Evolutionary conservation across 2,797 vertebrate genomes (phyloP).

Genomic region (Sebastes hubbsi): DNA sequence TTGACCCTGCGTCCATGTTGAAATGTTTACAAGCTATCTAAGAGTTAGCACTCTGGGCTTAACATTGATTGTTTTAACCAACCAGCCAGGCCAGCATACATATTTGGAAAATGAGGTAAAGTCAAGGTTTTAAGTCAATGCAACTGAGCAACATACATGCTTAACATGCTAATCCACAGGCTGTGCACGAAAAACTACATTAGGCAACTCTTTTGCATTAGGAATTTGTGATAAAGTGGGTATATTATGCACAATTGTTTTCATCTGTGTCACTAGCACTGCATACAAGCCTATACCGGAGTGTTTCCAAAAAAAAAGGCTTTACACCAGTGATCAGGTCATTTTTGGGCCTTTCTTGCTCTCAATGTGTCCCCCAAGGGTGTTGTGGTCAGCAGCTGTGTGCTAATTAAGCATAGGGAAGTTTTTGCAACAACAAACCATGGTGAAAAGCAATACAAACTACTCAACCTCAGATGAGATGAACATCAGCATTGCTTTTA

Average conservation of each 20-base stretch:
- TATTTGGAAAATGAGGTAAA: background rate
- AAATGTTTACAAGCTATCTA: conserved; percentile 56
- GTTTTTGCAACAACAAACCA: conserved; percentile 1
- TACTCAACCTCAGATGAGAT: background rate
- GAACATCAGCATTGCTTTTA: background rate
- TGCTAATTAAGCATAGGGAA: background rate
- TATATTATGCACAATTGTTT: background rate
- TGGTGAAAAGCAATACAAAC: background rate
- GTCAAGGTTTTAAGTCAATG: background rate
- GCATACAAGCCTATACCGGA: background rate
- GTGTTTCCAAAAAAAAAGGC: background rate
- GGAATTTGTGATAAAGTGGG: background rate
- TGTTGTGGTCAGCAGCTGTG: background rate
- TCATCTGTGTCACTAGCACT: background rate
- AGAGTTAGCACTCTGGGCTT: background rate
- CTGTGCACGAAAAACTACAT: background rate
- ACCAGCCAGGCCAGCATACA: background rate
- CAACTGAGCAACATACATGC: background rate
- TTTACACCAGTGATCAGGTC: background rate
- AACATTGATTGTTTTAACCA: conserved; percentile 33
- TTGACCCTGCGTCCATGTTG: conserved; percentile 65
- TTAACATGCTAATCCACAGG: background rate
- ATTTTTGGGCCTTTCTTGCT: background rate
- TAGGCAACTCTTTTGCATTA: background rate
- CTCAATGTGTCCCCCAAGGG: background rate